These are phyloP conservation scores for Rotaria magnacalcarata DNA, from an alignment of 2,888 invertebrate genomes.

Conservation along the genomic window DNA sequence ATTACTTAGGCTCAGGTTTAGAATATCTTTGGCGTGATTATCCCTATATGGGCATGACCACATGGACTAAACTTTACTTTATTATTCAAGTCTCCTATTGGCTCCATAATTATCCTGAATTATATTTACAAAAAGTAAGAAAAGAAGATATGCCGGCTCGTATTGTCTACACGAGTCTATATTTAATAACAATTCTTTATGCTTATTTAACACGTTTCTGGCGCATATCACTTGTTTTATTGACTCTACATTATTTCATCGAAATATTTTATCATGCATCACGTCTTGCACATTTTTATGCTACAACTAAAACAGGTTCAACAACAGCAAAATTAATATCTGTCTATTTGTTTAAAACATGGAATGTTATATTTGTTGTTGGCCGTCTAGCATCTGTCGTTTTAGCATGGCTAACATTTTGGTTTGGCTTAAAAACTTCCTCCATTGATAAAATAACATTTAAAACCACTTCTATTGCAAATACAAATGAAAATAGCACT, in stretches of 20 bases:
- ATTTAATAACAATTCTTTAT: constrained; percentile 73
- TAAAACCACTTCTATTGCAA: constrained; percentile 18
- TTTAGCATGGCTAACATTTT: constrained; percentile 39
- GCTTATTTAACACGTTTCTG: constrained; percentile 85
- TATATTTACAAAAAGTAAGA: constrained; percentile 87
- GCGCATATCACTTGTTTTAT: constrained; percentile 77
- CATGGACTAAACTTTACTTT: constrained; percentile 87
- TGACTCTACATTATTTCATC: constrained; percentile 81
- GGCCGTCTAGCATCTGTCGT: constrained; percentile 73
- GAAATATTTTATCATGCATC: constrained; percentile 81
- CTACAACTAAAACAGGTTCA: constrained; percentile 32
- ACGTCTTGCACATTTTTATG: constrained; percentile 73
- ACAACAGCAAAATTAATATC: neutral
- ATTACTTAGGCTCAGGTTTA: constrained; percentile 63
- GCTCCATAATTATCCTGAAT: constrained; percentile 88
- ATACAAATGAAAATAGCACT: constrained; percentile 45
- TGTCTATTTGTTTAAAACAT: constrained; percentile 66
- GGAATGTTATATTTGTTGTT: constrained; percentile 75
- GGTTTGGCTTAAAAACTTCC: constrained; percentile 43
- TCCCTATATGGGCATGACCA: constrained; percentile 67
- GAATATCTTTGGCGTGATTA: constrained; percentile 73
- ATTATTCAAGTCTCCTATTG: constrained; percentile 80
- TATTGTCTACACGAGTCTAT: constrained; percentile 72
- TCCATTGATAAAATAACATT: constrained; percentile 40
- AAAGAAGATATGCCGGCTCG: constrained; percentile 80